Base-by-base conservation (phyloP, 2,113 vertebrate genomes). In the Nerophis ophidion region DNA sequence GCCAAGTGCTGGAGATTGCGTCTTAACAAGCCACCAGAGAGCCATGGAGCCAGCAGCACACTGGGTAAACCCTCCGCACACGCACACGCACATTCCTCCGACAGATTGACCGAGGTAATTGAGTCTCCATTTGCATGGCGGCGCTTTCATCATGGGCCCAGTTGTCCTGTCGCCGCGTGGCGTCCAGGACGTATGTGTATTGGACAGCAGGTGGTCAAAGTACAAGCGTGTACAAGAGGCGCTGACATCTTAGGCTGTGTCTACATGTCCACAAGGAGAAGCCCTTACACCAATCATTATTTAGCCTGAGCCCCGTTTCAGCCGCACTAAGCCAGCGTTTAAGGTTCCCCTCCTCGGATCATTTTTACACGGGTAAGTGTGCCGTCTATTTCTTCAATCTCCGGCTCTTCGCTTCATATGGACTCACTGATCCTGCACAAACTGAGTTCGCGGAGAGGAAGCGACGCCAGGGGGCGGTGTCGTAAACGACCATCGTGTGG, bases 1-100 rank as follows among this genome's bases (percentile, higher is more conserved):
- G 92, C 92, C 92, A 93, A 94, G 92, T 92, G 92, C 91, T 96
- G 92, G 93, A 92, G 85, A 93, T 90, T 91, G 91, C 88, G 88
- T 92, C 92, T 93, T 96, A 97, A 96, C 94, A 96, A 96, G 94
- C 92, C 94, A 91, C 94, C 71, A 70, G 93, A 94, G 94, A 89
- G 91, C 87, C 92, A 91, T 95, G 86, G 88, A 94, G 90, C 89
- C 86, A 83, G 69, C 78, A 84, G 87, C 91, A 89, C 86, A 86
- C 88, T 92, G 90, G 91, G 90, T 86, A 75, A 69, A 57, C 65
- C 60, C 64, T 34, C 17, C 57, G 65, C 60, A 60, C 70, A 60
- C 51, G 48, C 63, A 64, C 60, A 40, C 56, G 36, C 89, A 83
- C 81, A 81, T 84, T 85, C 90, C 91, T 89, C 90, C 91, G 86